Base-by-base conservation (phyloP, 2,797 vertebrate genomes). In the Heliangelus exortis region DNA sequence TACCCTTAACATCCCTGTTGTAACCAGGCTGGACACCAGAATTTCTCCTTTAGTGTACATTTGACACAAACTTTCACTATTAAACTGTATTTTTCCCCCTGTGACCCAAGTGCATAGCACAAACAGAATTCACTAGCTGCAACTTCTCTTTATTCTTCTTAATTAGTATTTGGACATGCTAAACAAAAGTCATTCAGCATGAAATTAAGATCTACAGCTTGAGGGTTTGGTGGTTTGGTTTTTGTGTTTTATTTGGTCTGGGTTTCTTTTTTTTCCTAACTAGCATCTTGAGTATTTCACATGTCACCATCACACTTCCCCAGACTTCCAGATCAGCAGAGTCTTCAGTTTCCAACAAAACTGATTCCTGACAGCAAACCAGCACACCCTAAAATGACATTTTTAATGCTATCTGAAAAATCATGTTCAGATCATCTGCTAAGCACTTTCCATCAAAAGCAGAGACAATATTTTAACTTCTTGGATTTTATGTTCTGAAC, bases 301-400 rank as follows among this genome's bases (percentile, higher is more conserved):
- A 12, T 90, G 65, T 66, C 59, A 66, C 39, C 47, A 88, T 26
- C 73, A 68, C 47, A 43, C 41, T 1, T 88, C 39, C 66, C 33
- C 53, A 61, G 55, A 78, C 22, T 90, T 45, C 18, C n/a, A 79
- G 39, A 78, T 74, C 66, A 90, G 77, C 10, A 1, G 1, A 71
- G 29, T 58, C 90, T 41, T 75, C 54, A 50, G 8, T 7, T 91
- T 57, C 67, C 69, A 77, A 77, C 47, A 84, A 53, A 75, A 84
- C n/a, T 58, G 34, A 61, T 34, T 65, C 54, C 71, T 68, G 51
- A 90, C 74, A 92, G 69, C 62, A 93, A 94, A 92, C 17, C 19
- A 43, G 65, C 36, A 69, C 34, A 50, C 8, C 15, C 31, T 20
- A 68, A 88, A 67, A 26, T 25, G 6, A 58, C 26, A 81, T 61